These are phyloP conservation scores for Xenopus petersii DNA, from an alignment of 2,797 vertebrate genomes.

Conservation along the genomic window DNA sequence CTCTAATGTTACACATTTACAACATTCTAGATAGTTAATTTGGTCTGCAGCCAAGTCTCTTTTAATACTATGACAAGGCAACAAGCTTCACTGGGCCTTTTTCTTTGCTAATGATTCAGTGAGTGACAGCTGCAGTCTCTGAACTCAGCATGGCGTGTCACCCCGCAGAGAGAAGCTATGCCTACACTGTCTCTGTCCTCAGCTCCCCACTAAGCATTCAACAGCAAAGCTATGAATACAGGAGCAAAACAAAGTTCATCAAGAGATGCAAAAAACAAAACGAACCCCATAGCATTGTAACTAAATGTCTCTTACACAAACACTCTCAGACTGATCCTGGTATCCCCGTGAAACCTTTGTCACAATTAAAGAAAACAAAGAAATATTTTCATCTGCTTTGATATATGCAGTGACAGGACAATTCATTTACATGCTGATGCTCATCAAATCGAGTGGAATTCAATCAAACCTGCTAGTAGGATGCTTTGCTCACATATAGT, in stretches of 20 bases:
- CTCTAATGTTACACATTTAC: constrained; percentile 74
- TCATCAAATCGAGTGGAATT: too few species aligned
- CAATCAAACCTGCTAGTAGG: too few species aligned
- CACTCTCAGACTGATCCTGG: not conserved
- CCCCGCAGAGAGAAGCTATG: constrained; percentile 51
- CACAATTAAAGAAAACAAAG: not conserved
- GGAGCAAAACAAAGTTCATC: constrained; percentile 24
- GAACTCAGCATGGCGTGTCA: constrained; percentile 58
- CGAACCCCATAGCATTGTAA: not conserved
- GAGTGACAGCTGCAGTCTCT: constrained; percentile 71
- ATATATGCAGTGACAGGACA: too few species aligned
- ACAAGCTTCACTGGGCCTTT: constrained; percentile 60
- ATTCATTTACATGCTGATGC: too few species aligned
- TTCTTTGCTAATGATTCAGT: constrained; percentile 69
- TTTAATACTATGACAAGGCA: constrained; percentile 65
- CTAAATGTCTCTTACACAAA: not conserved
- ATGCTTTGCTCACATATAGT: too few species aligned
- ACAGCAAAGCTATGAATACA: constrained; percentile 23
- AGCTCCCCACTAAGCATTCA: constrained; percentile 41
- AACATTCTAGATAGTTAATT: constrained; percentile 72
- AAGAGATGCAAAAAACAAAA: constrained; percentile 5
- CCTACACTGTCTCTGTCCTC: constrained; percentile 53
- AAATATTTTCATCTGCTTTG: too few species aligned
- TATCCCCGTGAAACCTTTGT: not conserved
- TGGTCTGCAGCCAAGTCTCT: constrained; percentile 68